Evolutionary conservation across 2,888 invertebrate genomes (phyloP).

Genomic region (Diabrotica balteata): DNA sequence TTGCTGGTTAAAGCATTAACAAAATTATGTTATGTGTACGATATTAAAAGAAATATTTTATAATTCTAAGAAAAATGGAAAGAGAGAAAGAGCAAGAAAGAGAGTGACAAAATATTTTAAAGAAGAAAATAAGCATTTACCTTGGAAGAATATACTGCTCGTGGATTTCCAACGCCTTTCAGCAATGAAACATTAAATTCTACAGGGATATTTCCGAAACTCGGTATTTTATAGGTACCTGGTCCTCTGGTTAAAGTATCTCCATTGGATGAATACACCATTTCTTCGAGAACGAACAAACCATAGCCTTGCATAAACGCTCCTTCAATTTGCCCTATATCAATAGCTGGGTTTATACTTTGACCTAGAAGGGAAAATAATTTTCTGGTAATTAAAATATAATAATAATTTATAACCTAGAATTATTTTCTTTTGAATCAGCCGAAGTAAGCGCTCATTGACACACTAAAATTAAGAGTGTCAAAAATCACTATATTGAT

Average conservation of each 20-base stretch:
- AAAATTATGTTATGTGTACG: too few species aligned
- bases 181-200: constrained; percentile 92
- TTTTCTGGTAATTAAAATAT: too few species aligned
- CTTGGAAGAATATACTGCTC: constrained; percentile 95
- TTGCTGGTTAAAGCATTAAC: too few species aligned
- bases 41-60: too few species aligned
- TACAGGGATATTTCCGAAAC: constrained; percentile 88
- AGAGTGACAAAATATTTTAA: too few species aligned
- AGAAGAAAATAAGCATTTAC: constrained; percentile 59
- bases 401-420: too few species aligned
- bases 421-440: too few species aligned
- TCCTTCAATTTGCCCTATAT: constrained; percentile 96
- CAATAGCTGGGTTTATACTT: constrained; percentile 95
- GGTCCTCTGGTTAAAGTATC: constrained; percentile 86
- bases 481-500: too few species aligned
- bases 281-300: constrained; percentile 88
- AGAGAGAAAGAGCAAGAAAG: too few species aligned
- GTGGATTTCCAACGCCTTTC: constrained; percentile 87
- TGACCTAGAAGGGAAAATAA: constrained; percentile 63
- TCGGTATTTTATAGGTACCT: constrained; percentile 93
- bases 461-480: too few species aligned
- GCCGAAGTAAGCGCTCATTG: too few species aligned
- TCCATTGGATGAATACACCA: constrained; percentile 86
- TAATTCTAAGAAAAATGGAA: too few species aligned
- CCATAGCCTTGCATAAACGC: constrained; percentile 95